Evolutionary conservation across 2,113 vertebrate species (phyloP).

Genomic region (Misgurnus anguillicaudatus): DNA sequence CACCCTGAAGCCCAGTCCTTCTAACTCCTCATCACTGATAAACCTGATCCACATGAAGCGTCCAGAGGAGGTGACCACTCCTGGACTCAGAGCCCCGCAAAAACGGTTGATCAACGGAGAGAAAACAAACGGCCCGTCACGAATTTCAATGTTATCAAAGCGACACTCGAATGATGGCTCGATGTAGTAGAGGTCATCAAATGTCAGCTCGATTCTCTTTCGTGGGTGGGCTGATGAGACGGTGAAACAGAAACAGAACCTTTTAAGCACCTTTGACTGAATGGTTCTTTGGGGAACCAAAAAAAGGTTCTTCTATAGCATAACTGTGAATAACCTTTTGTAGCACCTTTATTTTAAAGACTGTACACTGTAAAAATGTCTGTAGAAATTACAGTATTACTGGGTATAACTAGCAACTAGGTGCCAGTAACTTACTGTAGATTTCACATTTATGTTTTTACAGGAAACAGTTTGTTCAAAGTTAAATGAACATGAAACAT

Average conservation of each 20-base stretch:
- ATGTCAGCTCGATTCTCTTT: constrained; percentile 90
- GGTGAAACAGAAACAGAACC: background rate
- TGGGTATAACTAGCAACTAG: no score
- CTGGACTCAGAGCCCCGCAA: constrained; percentile 86
- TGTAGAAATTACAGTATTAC: no score
- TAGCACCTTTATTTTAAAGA: no score
- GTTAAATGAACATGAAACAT: no score
- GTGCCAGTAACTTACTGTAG: no score
- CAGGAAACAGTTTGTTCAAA: no score
- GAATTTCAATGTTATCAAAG: constrained; percentile 93
- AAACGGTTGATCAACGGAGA: constrained; percentile 91
- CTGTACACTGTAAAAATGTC: no score
- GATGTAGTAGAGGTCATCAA: constrained; percentile 86
- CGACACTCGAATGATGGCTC: constrained; percentile 95
- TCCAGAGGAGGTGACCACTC: constrained; percentile 87
- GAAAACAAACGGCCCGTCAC: constrained; percentile 94
- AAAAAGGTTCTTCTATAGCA: no score
- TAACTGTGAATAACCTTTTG: no score
- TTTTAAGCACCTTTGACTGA: no score
- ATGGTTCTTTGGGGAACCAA: no score
- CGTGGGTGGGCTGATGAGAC: constrained; percentile 83
- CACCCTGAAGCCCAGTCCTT: constrained; percentile 90
- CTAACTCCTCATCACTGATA: constrained; percentile 92
- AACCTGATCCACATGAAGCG: constrained; percentile 98
- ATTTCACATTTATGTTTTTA: no score